Evolutionary conservation across 2,797 vertebrate species (phyloP).

Genomic region (Momotus momota): DNA sequence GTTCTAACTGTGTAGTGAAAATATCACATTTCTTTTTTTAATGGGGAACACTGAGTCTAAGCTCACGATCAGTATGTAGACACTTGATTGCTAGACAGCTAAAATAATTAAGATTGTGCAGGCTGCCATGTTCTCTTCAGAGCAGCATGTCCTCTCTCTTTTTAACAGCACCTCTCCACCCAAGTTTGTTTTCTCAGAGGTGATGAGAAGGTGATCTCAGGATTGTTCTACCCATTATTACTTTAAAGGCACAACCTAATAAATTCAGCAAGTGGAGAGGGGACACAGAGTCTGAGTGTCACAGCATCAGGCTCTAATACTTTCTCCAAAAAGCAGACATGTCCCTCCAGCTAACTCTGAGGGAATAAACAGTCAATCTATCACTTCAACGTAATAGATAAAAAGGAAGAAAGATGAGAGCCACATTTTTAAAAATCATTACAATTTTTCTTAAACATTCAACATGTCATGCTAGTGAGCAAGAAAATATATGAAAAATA

Average conservation of each 20-base stretch:
- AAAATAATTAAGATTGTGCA: background rate
- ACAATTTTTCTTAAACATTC: background rate
- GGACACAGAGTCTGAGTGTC: background rate
- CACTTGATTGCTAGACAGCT: background rate
- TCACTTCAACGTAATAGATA: background rate
- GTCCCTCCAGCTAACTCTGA: background rate
- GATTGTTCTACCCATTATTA: background rate
- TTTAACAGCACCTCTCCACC: background rate
- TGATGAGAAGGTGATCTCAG: background rate
- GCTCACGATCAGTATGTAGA: background rate
- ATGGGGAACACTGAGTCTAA: background rate
- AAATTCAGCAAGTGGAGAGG: background rate
- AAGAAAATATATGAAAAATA: background rate
- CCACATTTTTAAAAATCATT: background rate
- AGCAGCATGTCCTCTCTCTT: background rate
- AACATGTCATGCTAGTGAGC: background rate
- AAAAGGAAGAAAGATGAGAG: background rate
- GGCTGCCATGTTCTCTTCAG: background rate
- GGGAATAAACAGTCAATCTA: background rate
- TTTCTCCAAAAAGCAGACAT: background rate
- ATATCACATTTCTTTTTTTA: background rate
- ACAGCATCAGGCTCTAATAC: background rate
- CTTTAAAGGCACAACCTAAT: background rate
- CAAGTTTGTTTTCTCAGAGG: background rate
- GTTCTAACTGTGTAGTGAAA: background rate